Conservation (phyloP, 2,888 invertebrate species). For the Drosophila recens region DNA sequence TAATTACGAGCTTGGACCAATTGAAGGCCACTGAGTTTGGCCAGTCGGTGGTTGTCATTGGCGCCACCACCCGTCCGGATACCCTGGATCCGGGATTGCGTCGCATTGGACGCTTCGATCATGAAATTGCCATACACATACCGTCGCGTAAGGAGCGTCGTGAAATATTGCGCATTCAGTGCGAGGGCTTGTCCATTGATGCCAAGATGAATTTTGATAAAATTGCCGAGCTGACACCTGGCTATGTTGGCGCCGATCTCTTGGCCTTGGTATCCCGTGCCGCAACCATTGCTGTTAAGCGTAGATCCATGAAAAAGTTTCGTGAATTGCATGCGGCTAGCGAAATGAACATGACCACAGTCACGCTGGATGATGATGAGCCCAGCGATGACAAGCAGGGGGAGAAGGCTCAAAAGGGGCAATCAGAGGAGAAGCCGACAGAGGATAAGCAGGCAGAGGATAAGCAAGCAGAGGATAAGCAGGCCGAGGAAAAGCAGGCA, state of each 20-base stretch:
- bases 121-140: constrained; percentile 97
- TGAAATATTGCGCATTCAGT: constrained; percentile 91
- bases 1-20: constrained; percentile 94
- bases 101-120: constrained; percentile 96
- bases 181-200: constrained; percentile 89
- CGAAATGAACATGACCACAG: constrained; percentile 83
- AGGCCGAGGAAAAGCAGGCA: neutral
- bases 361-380: constrained; percentile 83
- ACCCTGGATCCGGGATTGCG: constrained; percentile 96
- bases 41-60: constrained; percentile 90
- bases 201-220: constrained; percentile 90
- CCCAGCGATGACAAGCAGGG: constrained; percentile 52
- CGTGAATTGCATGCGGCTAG: constrained; percentile 78
- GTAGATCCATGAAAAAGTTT: constrained; percentile 84
- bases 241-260: constrained; percentile 98
- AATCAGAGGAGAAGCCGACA: constrained; percentile 10
- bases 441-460: neutral
- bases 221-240: constrained; percentile 95
- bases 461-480: constrained; percentile 13
- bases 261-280: constrained; percentile 94
- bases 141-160: constrained; percentile 93
- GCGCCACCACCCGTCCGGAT: constrained; percentile 98
- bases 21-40: constrained; percentile 84
- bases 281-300: constrained; percentile 93
- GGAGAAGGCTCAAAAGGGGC: neutral